phyloP scores from a whole-genome alignment of 2,113 vertebrate species.

The Egretta garzetta region DNA sequence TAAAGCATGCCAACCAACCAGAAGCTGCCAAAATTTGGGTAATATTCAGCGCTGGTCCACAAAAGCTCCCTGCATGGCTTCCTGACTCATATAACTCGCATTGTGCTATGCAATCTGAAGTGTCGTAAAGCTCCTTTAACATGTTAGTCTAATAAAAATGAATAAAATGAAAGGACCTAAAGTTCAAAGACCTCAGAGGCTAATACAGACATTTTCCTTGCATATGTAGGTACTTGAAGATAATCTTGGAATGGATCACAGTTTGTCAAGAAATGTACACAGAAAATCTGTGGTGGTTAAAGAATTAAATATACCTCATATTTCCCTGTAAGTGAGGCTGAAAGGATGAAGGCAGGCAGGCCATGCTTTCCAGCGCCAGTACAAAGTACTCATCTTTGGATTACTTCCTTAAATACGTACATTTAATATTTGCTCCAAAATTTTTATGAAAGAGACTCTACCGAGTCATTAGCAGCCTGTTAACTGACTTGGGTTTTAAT shows the following conservation, averaged over 20 bases:
- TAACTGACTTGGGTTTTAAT: background rate
- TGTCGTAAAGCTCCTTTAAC: background rate
- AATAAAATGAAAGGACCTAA: background rate
- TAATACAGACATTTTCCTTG: background rate
- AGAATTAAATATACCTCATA: background rate
- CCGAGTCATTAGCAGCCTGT: background rate
- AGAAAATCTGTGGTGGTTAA: background rate
- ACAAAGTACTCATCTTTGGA: background rate
- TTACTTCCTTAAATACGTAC: background rate
- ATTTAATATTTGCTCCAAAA: background rate
- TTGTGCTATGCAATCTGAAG: background rate
- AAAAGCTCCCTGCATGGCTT: background rate
- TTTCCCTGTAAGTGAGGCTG: background rate
- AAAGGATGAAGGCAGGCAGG: background rate
- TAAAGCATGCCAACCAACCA: background rate
- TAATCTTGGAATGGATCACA: background rate
- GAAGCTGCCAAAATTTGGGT: background rate
- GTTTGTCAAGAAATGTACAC: background rate
- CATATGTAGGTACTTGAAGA: background rate
- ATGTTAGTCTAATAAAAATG: background rate
- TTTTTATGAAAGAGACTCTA: background rate
- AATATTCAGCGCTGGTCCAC: background rate
- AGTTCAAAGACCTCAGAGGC: background rate
- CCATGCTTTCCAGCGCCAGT: background rate
- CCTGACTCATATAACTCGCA: background rate